Conservation (phyloP, 2,888 invertebrate genomes). For the Drosophila limbata region DNA sequence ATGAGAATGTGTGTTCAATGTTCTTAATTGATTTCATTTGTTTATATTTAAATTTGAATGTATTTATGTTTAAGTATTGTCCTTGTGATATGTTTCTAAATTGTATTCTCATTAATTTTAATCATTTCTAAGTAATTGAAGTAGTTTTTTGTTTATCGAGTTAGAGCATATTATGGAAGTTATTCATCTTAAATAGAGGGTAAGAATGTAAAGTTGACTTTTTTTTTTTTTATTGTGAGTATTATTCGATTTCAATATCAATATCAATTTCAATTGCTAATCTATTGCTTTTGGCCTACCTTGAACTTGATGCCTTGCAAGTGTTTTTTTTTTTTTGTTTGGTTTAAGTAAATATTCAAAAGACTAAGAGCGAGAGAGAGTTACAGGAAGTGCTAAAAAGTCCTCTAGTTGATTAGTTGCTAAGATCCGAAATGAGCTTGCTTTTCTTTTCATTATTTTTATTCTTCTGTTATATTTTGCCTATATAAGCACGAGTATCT, state of each 20-base stretch:
- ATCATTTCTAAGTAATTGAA: conserved; percentile 82
- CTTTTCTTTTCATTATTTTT: conserved; percentile 29
- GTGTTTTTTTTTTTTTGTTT: conserved; percentile 14
- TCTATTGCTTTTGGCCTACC: conserved; percentile 53
- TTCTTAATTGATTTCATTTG: conserved; percentile 49
- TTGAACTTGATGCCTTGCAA: conserved; percentile 49
- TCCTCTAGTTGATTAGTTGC: conserved; percentile 76
- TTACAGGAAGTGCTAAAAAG: conserved; percentile 75
- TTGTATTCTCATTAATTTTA: conserved; percentile 77
- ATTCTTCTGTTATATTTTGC: conserved; percentile 23
- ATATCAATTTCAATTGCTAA: conserved; percentile 47
- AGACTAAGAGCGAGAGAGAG: conserved; percentile 75
- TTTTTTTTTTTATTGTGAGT: conserved; percentile 55
- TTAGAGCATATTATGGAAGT: conserved; percentile 78
- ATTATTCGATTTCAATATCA: conserved; percentile 53
- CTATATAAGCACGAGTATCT: conserved; percentile 14
- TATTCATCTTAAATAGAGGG: conserved; percentile 74
- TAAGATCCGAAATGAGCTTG: conserved; percentile 74
- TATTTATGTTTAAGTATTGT: conserved; percentile 84
- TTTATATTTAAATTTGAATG: conserved; percentile 70
- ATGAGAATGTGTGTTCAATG: conserved; percentile 59
- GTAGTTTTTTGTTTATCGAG: conserved; percentile 73
- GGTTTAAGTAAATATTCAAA: conserved; percentile 57
- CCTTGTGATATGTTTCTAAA: conserved; percentile 85
- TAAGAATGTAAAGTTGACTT: conserved; percentile 68